Evolutionary conservation across 1,140 invertebrate species (phyloP).

Genomic region (Anastrepha obliqua): DNA sequence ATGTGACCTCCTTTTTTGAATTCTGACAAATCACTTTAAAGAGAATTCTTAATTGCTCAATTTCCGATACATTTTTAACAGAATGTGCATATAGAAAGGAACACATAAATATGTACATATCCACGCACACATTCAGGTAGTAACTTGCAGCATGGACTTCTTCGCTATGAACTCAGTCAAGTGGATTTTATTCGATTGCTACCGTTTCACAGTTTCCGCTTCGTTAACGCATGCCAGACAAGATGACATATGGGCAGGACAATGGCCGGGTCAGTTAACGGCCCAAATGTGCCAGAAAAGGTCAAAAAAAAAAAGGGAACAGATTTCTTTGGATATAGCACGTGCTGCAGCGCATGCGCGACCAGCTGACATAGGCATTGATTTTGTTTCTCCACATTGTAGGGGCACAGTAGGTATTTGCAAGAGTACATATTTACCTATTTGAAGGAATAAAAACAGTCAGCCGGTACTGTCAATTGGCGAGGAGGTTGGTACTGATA

Average conservation of each 20-base stretch:
- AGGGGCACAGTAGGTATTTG: too few species aligned
- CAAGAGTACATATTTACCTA: too few species aligned
- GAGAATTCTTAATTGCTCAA: too few species aligned
- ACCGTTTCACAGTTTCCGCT: conserved; percentile 54
- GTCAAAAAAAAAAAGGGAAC: conserved; percentile 2
- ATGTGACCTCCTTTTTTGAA: too few species aligned
- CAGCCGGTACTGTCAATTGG: too few species aligned
- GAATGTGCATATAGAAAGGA: too few species aligned
- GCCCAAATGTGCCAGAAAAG: conserved; percentile 15
- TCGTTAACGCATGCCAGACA: conserved; percentile 53
- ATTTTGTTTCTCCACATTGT: too few species aligned
- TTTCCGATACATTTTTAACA: too few species aligned
- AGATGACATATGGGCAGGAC: conserved; percentile 49
- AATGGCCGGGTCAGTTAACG: not conserved
- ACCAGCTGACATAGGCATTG: not conserved
- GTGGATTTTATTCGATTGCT: conserved; percentile 41
- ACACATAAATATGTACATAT: not conserved
- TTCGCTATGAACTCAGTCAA: not conserved
- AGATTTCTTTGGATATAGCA: conserved; percentile 55
- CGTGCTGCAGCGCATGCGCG: conserved; percentile 38
- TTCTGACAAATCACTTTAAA: too few species aligned
- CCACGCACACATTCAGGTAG: not conserved
- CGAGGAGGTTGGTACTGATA: too few species aligned
- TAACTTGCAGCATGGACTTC: not conserved
- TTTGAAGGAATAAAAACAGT: too few species aligned